phyloP scores from a whole-genome alignment of 2,888 invertebrate species.

The Thymelicus acteon region DNA sequence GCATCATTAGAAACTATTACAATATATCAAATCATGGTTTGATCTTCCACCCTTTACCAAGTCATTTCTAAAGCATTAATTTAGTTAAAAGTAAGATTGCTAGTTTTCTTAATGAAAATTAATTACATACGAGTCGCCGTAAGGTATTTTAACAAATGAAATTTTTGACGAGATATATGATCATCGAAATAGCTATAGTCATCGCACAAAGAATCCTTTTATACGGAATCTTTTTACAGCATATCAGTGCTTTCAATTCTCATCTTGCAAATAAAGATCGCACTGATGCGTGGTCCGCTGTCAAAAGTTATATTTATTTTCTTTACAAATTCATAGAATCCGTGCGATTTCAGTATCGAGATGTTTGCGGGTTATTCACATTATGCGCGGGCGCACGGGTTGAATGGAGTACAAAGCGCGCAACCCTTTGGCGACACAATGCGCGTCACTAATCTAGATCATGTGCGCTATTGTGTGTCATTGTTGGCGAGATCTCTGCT shows the following conservation, averaged over 20 bases:
- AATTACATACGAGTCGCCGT: conserved; percentile 17
- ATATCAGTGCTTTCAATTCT: conserved; percentile 66
- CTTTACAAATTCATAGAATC: conserved; percentile 83
- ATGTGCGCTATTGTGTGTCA: conserved; percentile 74
- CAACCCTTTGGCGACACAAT: conserved; percentile 84
- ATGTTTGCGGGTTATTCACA: conserved; percentile 73
- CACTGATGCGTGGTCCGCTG: conserved; percentile 75
- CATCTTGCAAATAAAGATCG: conserved; percentile 78
- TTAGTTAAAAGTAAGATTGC: conserved; percentile 76
- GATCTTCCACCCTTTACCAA: conserved; percentile 57
- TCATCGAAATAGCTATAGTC: conserved; percentile 20
- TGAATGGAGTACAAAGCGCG: conserved; percentile 65
- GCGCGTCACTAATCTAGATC: conserved; percentile 84
- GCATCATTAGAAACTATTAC: conserved; percentile 81
- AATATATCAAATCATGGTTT: conserved; percentile 68
- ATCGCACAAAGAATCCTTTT: conserved; percentile 13
- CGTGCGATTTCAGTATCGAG: conserved; percentile 76
- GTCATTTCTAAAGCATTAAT: conserved; percentile 67
- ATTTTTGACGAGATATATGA: conserved; percentile 13
- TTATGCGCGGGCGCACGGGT: conserved; percentile 67
- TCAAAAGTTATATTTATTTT: conserved; percentile 85
- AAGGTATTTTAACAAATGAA: conserved; percentile 9
- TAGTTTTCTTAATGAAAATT: conserved; percentile 50
- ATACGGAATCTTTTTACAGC: conserved; percentile 34
- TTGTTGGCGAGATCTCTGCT: conserved; percentile 53